Evolutionary conservation across 2,888 invertebrate species (phyloP).

Genomic region (Congeria kusceri): DNA sequence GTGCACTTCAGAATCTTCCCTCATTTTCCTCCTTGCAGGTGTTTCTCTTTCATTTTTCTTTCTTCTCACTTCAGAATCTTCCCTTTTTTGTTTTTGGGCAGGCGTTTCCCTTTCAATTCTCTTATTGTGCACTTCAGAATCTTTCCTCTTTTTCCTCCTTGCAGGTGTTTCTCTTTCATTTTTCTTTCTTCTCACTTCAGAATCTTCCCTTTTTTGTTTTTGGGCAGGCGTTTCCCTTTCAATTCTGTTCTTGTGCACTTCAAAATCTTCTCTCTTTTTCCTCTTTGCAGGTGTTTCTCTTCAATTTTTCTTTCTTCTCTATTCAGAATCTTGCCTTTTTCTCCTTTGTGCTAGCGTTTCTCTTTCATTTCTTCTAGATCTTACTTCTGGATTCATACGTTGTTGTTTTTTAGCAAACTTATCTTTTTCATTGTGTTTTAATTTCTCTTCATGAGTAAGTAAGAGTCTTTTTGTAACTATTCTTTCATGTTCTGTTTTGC

Average conservation of each 20-base stretch:
- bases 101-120: constrained; percentile 12
- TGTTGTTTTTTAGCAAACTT: neutral
- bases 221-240: constrained; percentile 2
- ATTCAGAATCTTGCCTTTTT: constrained; percentile 3
- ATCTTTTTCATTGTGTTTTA: constrained; percentile 12
- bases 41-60: no score
- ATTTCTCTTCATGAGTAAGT: constrained; percentile 9
- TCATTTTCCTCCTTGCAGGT: no score
- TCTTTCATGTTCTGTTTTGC: constrained; percentile 4
- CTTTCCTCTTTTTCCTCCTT: no score
- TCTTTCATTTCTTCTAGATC: constrained; percentile 7
- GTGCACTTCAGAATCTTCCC: constrained; percentile 4
- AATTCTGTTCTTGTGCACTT: neutral
- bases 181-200: no score
- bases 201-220: constrained; percentile 5
- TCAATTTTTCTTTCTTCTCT: constrained; percentile 7
- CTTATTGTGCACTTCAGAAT: constrained; percentile 5
- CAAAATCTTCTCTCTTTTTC: neutral
- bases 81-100: neutral
- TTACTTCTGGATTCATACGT: constrained; percentile 6
- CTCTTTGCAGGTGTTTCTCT: constrained; percentile 6
- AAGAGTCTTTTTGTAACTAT: constrained; percentile 1
- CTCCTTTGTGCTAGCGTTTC: constrained; percentile 1
- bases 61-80: no score
- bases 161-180: no score